Conservation (phyloP, 2,888 invertebrate species). For the Cephus pulcher region DNA sequence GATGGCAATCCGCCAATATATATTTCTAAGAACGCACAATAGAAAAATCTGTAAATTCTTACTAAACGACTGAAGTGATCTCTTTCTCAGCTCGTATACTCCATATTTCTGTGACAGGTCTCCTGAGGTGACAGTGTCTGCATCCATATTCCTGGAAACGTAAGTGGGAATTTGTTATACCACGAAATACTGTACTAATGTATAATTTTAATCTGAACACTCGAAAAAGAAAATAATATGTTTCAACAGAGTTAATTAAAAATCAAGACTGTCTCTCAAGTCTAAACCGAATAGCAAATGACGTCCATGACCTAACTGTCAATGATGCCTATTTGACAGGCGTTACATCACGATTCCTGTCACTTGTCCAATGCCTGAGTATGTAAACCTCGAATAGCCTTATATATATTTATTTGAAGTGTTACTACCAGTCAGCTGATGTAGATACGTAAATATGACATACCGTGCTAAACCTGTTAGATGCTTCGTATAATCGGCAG, state of each 20-base stretch:
- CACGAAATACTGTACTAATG: neutral
- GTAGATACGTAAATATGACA: neutral
- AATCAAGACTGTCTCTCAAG: neutral
- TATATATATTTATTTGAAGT: neutral
- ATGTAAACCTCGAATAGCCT: neutral
- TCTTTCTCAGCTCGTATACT: neutral
- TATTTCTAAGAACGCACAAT: slow-evolving; percentile 12
- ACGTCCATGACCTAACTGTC: slow-evolving; percentile 10
- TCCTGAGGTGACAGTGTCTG: neutral
- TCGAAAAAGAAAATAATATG: neutral
- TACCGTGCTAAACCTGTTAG: neutral
- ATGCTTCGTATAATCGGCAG: neutral
- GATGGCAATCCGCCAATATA: slow-evolving; percentile 16
- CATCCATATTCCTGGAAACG: neutral
- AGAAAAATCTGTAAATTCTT: slow-evolving; percentile 4
- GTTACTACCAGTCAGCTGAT: neutral
- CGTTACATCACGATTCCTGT: slow-evolving; percentile 10
- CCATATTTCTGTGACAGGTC: neutral
- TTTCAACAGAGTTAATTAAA: neutral
- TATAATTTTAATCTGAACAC: neutral
- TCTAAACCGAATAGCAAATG: neutral
- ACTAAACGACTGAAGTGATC: slow-evolving; percentile 10
- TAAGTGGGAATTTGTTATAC: neutral
- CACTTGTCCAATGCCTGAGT: neutral
- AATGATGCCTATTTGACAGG: slow-evolving; percentile 1